Evolutionary conservation across 2,113 vertebrate species (phyloP).

Genomic region (Phoenicopterus ruber): DNA sequence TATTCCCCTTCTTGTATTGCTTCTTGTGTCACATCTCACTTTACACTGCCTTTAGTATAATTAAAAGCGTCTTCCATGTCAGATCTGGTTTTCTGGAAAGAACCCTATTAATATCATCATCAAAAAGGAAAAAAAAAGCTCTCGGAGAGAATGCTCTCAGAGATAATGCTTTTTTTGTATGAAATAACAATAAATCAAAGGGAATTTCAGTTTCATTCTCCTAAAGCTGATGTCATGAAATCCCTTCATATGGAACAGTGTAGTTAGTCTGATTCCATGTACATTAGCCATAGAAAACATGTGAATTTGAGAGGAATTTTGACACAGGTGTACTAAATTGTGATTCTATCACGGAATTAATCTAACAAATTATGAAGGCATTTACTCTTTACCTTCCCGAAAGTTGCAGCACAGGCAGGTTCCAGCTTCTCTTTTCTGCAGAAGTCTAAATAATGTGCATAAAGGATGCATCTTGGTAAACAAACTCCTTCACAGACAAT

Average conservation of each 20-base stretch:
- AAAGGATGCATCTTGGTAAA: slow-evolving; percentile 94
- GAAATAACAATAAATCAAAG: neutral
- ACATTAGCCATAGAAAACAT: neutral
- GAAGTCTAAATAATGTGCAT: slow-evolving; percentile 98
- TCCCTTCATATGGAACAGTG: neutral
- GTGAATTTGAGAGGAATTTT: neutral
- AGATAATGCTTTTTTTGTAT: neutral
- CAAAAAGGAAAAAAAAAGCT: neutral
- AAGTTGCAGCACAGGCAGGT: slow-evolving; percentile 98
- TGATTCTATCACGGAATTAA: neutral
- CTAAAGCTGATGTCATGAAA: neutral
- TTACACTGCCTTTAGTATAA: neutral
- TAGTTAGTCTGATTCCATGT: neutral
- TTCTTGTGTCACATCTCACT: neutral
- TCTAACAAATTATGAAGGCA: neutral
- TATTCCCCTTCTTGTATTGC: neutral
- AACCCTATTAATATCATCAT: neutral
- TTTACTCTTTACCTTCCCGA: slow-evolving; percentile 86
- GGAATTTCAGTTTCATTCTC: neutral
- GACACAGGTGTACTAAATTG: neutral
- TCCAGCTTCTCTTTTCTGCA: slow-evolving; percentile 97
- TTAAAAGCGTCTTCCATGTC: neutral
- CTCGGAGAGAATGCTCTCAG: neutral
- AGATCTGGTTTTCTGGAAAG: neutral
- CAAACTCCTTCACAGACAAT: slow-evolving; percentile 98